Percentiles rank a stretch among this genome's conserved stretches.
Evolutionary conservation across 2,888 invertebrate species (phyloP).

Genomic region (Zootermopsis nevadensis): DNA sequence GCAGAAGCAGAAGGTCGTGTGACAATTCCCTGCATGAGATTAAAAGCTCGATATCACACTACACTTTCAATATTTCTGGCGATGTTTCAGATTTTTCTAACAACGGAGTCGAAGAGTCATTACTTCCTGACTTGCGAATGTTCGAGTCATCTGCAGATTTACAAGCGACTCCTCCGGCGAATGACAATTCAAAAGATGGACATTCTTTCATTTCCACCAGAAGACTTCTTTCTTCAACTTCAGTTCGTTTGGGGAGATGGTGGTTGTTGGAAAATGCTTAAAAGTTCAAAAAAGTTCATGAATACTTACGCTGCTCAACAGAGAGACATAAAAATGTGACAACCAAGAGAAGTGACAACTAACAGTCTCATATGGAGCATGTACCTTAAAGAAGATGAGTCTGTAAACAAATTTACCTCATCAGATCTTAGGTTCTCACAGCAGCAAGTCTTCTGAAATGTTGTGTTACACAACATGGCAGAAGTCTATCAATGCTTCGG

Average conservation of each 20-base stretch:
- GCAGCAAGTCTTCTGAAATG: too few relatives aligned
- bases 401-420: too few relatives aligned
- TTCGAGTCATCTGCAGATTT: not conserved
- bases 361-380: not conserved
- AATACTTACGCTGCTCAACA: not conserved
- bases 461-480: too few relatives aligned
- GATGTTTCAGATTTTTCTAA: not conserved
- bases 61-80: not conserved
- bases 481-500: too few relatives aligned
- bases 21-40: too few relatives aligned
- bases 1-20: too few relatives aligned
- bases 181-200: not conserved
- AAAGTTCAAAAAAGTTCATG: not conserved
- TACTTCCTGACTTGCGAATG: not conserved
- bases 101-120: not conserved
- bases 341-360: not conserved
- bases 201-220: not conserved
- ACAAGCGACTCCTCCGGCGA: not conserved
- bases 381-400: not conserved
- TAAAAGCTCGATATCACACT: not conserved
- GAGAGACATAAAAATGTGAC: not conserved
- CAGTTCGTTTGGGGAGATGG: not conserved
- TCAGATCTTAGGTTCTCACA: too few relatives aligned
- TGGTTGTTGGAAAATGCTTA: conserved; percentile 1
- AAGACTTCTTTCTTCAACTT: not conserved